Evolutionary conservation across 2,113 vertebrate genomes (phyloP).

Genomic region (Baryphthengus martii): DNA sequence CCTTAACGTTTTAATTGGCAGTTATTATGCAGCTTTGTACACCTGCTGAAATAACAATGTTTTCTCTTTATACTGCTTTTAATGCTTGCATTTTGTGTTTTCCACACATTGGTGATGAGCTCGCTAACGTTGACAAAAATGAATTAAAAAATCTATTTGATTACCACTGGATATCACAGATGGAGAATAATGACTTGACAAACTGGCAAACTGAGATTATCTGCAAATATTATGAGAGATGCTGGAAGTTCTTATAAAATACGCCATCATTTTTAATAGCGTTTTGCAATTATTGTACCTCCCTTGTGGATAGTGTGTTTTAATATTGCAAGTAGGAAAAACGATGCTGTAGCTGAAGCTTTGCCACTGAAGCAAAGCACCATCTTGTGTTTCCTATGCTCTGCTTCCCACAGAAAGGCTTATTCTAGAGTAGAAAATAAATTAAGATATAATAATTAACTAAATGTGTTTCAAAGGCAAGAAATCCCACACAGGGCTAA

Average conservation of each 20-base stretch:
- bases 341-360: neutral
- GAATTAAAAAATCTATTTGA: neutral
- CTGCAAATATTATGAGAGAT: conserved; percentile 13
- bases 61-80: neutral
- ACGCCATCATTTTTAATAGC: conserved; percentile 3
- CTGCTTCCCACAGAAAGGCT: neutral
- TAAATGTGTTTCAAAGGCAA: neutral
- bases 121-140: neutral
- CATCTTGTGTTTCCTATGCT: neutral
- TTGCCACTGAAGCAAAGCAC: neutral
- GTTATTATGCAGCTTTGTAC: neutral
- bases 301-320: neutral
- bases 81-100: neutral
- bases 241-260: neutral
- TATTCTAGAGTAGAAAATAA: neutral
- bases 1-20: neutral
- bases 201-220: conserved; percentile 34
- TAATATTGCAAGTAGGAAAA: neutral
- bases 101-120: neutral
- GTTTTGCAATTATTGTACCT: neutral
- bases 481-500: neutral
- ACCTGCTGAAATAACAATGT: neutral
- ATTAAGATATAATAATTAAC: neutral
- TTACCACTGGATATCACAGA: conserved; percentile 1
- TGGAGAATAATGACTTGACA: conserved; percentile 20